phyloP scores from a whole-genome alignment of 1,140 invertebrate genomes.

The Pomacea maculata region DNA sequence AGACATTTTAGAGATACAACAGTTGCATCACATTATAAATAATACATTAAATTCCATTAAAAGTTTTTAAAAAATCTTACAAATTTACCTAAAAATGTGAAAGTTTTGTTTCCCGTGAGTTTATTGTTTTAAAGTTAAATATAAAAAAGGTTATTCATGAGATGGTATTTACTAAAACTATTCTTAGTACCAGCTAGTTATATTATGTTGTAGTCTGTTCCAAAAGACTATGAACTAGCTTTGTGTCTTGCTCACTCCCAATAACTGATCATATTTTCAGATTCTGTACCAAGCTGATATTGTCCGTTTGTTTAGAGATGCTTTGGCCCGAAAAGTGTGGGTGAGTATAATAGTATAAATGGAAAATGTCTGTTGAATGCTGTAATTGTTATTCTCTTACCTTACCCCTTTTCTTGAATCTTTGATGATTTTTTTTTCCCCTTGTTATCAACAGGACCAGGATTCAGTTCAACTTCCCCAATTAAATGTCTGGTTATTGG shows the following conservation, averaged over 20 bases:
- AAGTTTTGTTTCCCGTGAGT: neutral
- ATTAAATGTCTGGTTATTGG: constrained; percentile 74
- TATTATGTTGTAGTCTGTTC: neutral
- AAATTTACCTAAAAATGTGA: neutral
- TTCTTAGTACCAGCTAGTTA: neutral
- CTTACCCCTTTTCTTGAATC: no score
- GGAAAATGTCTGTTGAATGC: no score
- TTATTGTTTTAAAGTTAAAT: neutral
- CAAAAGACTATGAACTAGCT: neutral
- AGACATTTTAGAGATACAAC: no score
- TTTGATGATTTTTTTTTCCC: neutral
- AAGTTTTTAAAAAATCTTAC: neutral
- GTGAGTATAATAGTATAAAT: constrained; percentile 60
- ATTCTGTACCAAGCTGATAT: constrained; percentile 75
- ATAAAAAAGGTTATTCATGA: no score
- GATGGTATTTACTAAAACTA: no score
- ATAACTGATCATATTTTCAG: constrained; percentile 41
- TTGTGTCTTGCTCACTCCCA: no score
- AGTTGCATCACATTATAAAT: no score
- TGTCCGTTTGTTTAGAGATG: constrained; percentile 71
- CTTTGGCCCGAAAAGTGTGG: constrained; percentile 72
- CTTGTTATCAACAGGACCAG: constrained; percentile 52
- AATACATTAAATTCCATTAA: no score
- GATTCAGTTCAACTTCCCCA: constrained; percentile 62
- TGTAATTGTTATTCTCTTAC: no score